phyloP scores from a whole-genome alignment of 2,888 invertebrate genomes.

The Philereme vetulata region DNA sequence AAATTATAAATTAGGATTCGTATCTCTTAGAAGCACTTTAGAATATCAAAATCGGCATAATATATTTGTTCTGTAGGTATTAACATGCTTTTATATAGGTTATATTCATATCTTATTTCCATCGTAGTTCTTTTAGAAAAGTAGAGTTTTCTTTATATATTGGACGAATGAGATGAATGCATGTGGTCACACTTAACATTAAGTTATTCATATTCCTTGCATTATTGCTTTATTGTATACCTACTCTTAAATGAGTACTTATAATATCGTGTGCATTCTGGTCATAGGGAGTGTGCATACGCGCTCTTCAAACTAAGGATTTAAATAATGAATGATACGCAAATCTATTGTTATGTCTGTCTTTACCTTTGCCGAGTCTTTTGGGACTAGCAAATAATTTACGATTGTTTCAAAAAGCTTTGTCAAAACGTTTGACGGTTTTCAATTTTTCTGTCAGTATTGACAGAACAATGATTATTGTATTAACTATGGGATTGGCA shows the following conservation, averaged over 20 bases:
- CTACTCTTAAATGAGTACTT: conserved; percentile 56
- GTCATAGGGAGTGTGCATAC: conserved; percentile 72
- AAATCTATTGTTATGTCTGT: conserved; percentile 52
- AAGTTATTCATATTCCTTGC: conserved; percentile 67
- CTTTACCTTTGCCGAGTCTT: conserved; percentile 42
- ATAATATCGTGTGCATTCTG: conserved; percentile 79
- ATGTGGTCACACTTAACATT: conserved; percentile 73
- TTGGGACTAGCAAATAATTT: no score
- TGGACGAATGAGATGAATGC: conserved; percentile 70
- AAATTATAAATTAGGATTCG: conserved; percentile 59
- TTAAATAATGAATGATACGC: conserved; percentile 57
- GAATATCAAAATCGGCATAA: conserved; percentile 57
- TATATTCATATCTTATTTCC: conserved; percentile 61
- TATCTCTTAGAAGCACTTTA: conserved; percentile 63
- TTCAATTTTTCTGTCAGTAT: no score
- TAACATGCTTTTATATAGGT: conserved; percentile 66
- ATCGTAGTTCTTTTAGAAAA: conserved; percentile 67
- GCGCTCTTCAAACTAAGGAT: conserved; percentile 62
- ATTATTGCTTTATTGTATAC: conserved; percentile 54
- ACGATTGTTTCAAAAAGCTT: no score
- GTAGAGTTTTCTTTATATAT: conserved; percentile 68
- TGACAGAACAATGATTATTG: not conserved
- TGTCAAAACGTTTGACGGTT: no score
- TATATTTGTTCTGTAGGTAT: conserved; percentile 64
- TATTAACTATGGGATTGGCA: not conserved